Evolutionary conservation across 1,140 invertebrate genomes (phyloP).

Genomic region (Papilio polyxenes): DNA sequence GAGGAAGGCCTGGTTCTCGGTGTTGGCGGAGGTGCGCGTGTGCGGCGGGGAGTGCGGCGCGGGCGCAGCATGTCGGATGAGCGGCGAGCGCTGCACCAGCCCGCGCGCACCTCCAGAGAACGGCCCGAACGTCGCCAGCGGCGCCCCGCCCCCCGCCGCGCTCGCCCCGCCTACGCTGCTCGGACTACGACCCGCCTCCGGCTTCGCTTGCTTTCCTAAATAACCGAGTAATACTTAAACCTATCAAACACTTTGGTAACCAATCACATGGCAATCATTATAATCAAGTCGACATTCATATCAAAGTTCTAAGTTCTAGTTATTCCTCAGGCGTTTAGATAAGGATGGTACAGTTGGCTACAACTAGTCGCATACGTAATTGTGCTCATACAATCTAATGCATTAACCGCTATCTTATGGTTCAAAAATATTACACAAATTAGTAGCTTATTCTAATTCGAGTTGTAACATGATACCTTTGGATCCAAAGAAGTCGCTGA

Average conservation of each 20-base stretch:
- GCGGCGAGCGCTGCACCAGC: conserved; percentile 92
- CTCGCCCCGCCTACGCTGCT: conserved; percentile 10
- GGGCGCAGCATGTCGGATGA: conserved; percentile 91
- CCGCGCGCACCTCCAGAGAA: conserved; percentile 90
- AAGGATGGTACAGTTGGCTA: too few relatives aligned
- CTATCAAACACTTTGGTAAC: too few relatives aligned
- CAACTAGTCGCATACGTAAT: too few relatives aligned
- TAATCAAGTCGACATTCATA: too few relatives aligned
- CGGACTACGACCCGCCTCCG: conserved; percentile 31
- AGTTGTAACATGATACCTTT: conserved; percentile 77
- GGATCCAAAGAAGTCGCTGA: conserved; percentile 92
- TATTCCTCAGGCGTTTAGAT: too few relatives aligned
- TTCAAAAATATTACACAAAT: too few relatives aligned
- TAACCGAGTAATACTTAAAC: conserved; percentile 16
- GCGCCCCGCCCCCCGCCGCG: conserved; percentile 41
- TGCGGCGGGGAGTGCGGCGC: conserved; percentile 84
- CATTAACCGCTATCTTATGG: too few relatives aligned
- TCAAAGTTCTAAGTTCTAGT: too few relatives aligned
- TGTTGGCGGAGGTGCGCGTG: conserved; percentile 87
- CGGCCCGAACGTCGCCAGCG: conserved; percentile 84
- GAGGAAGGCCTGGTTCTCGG: conserved; percentile 93
- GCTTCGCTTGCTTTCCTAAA: conserved; percentile 58
- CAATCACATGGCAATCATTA: too few relatives aligned
- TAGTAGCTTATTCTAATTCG: not conserved
- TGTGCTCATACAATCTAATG: too few relatives aligned